These are phyloP conservation scores for Phylloscopus whistleri DNA, from an alignment of 2,113 vertebrate genomes.

Conservation along the genomic window DNA sequence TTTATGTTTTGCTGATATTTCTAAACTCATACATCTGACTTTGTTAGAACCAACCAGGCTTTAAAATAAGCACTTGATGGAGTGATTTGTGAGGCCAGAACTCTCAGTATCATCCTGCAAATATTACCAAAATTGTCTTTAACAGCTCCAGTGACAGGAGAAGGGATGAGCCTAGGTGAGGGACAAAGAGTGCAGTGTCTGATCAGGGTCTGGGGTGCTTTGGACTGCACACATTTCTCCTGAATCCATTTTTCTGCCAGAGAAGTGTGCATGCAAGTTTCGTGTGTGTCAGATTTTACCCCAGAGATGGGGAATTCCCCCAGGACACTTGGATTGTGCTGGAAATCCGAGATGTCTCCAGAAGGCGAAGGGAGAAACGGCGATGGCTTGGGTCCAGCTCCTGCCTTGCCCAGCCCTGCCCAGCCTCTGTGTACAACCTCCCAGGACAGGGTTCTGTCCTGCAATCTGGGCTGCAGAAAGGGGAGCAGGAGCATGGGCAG, in stretches of 20 bases:
- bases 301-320: background rate
- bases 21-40: background rate
- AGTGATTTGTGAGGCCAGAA: background rate
- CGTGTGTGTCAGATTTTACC: background rate
- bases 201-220: background rate
- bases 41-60: background rate
- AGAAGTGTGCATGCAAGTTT: accelerated
- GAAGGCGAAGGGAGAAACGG: accelerated
- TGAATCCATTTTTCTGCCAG: background rate
- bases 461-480: background rate
- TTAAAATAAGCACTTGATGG: background rate
- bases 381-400: background rate
- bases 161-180: background rate
- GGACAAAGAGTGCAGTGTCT: background rate
- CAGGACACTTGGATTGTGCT: background rate
- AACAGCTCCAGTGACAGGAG: background rate
- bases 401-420: background rate
- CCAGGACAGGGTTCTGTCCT: accelerated
- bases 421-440: background rate
- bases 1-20: background rate
- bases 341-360: background rate
- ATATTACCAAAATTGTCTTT: background rate
- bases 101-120: background rate
- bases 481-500: background rate
- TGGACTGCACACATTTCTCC: background rate